Percentiles rank a stretch among this genome's conserved stretches.
Evolutionary conservation across 2,113 vertebrate species (phyloP).

Genomic region (Collichthys lucidus): DNA sequence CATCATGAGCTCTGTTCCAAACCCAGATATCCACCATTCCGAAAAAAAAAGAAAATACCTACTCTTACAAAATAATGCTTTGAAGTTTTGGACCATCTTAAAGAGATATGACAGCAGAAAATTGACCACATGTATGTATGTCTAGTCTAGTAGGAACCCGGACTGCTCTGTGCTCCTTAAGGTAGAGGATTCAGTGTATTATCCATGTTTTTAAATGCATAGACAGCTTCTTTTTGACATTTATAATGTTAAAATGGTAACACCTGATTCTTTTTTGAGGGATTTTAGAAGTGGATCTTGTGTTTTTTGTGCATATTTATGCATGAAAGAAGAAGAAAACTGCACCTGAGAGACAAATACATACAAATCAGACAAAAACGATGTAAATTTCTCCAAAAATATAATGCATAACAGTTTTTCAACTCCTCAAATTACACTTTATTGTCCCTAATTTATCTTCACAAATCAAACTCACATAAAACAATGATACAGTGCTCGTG

Average conservation of each 20-base stretch:
- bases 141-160: neutral
- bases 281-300: too few relatives aligned
- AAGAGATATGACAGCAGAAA: conserved; percentile 31
- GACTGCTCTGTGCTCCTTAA: neutral
- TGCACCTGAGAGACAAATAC: neutral
- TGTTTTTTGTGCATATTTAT: too few relatives aligned
- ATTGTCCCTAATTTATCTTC: too few relatives aligned
- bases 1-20: conserved; percentile 58
- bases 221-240: neutral
- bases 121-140: neutral
- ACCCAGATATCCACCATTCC: conserved; percentile 21
- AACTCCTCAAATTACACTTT: too few relatives aligned
- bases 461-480: too few relatives aligned
- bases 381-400: neutral
- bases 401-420: too few relatives aligned
- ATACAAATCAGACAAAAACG: too few relatives aligned
- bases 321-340: neutral
- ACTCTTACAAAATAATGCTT: conserved; percentile 51
- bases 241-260: too few relatives aligned
- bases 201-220: neutral
- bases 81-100: conserved; percentile 25
- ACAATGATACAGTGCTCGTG: too few relatives aligned
- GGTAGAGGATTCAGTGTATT: neutral
- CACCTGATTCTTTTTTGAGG: too few relatives aligned
- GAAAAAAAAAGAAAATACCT: conserved; percentile 49